These are phyloP conservation scores for Archivesica marissinica DNA, from an alignment of 1,140 invertebrate species.

Conservation along the genomic window DNA sequence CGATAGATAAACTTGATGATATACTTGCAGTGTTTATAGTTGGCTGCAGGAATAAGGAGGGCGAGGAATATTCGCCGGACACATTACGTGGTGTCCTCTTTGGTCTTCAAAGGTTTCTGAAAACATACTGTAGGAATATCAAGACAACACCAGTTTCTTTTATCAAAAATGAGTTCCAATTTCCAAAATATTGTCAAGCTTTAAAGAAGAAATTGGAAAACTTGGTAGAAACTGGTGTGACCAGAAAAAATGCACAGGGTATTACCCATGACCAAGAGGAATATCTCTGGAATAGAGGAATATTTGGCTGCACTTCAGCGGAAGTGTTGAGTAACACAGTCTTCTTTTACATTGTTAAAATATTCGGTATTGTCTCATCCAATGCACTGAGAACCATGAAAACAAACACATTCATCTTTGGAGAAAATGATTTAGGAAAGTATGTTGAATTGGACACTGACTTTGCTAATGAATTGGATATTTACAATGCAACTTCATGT, in stretches of 20 bases:
- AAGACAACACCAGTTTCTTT: neutral
- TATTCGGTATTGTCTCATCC: slow-evolving; percentile 23
- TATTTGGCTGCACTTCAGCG: slow-evolving; percentile 17
- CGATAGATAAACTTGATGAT: neutral
- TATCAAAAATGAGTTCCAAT: slow-evolving; percentile 6
- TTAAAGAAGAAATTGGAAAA: neutral
- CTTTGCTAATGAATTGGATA: neutral
- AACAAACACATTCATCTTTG: neutral
- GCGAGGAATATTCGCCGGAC: neutral
- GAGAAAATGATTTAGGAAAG: slow-evolving; percentile 25
- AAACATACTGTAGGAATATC: neutral
- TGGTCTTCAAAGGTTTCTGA: slow-evolving; percentile 21
- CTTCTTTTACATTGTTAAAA: slow-evolving; percentile 28
- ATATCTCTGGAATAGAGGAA: slow-evolving; percentile 23
- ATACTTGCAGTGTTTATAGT: neutral
- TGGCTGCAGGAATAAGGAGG: neutral
- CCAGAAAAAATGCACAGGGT: slow-evolving; percentile 10
- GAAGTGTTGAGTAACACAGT: slow-evolving; percentile 26
- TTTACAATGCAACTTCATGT: neutral
- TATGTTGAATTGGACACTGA: slow-evolving; percentile 31
- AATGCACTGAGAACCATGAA: neutral
- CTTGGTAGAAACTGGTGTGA: neutral
- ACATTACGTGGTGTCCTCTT: slow-evolving; percentile 18
- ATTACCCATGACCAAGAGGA: slow-evolving; percentile 9
- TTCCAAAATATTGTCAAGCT: neutral